These are phyloP conservation scores for Epistrophe eligans DNA, from an alignment of 2,888 invertebrate species.

Conservation along the genomic window DNA sequence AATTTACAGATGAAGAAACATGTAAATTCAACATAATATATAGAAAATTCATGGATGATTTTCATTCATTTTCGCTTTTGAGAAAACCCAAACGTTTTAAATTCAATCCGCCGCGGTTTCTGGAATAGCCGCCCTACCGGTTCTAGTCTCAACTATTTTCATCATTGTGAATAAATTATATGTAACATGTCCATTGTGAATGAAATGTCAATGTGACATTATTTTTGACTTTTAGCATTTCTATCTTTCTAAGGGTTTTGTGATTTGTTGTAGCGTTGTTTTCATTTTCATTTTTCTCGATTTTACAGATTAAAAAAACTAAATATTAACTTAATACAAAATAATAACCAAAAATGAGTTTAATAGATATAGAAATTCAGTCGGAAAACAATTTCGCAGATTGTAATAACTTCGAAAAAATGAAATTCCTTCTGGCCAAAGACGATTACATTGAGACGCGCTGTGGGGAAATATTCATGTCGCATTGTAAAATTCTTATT, in stretches of 20 bases:
- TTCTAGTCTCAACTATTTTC: not conserved
- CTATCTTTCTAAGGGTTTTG: not conserved
- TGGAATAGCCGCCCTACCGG: not conserved
- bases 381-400: conserved; percentile 9
- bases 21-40: no score
- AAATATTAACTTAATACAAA: not conserved
- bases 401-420: conserved; percentile 35
- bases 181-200: not conserved
- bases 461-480: conserved; percentile 76
- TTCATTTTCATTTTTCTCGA: not conserved
- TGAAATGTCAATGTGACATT: not conserved
- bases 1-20: no score
- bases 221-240: not conserved
- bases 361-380: conserved; percentile 59
- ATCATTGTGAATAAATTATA: not conserved
- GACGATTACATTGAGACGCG: conserved; percentile 62
- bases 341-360: conserved; percentile 45
- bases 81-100: no score
- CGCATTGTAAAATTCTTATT: conserved; percentile 53
- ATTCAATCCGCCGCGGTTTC: no score
- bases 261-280: conserved; percentile 1
- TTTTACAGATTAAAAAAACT: not conserved
- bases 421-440: conserved; percentile 42
- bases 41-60: no score
- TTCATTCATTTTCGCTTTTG: no score